Conservation (phyloP, 1,140 invertebrate species). For the Drosophila sulfurigaster region DNA sequence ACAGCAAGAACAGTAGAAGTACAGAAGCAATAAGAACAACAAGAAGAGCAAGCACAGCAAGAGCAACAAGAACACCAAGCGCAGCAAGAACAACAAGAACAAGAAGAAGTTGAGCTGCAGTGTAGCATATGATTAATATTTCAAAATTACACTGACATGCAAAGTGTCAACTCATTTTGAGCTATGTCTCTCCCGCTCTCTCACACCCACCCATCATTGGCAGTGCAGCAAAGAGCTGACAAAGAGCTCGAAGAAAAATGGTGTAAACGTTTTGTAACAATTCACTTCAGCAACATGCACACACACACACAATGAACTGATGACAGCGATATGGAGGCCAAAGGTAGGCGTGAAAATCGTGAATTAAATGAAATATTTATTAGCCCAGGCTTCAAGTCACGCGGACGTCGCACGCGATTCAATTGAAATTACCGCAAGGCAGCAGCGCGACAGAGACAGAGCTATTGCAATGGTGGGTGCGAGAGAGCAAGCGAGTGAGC, state of each 20-base stretch:
- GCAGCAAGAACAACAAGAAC: background rate
- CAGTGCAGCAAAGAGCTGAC: constrained; percentile 67
- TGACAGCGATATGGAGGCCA: constrained; percentile 4
- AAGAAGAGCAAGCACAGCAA: background rate
- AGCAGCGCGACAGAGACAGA: background rate
- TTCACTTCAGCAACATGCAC: constrained; percentile 55
- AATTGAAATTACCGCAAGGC: constrained; percentile 60
- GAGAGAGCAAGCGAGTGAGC: background rate
- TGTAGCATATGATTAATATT: constrained; percentile 80
- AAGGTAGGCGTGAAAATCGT: constrained; percentile 77
- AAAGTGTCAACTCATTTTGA: constrained; percentile 81
- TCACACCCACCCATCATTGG: constrained; percentile 41
- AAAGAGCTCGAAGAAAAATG: constrained; percentile 70
- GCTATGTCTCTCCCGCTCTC: constrained; percentile 35
- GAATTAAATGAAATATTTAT: constrained; percentile 82
- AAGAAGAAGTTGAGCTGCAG: constrained; percentile 13
- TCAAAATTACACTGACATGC: constrained; percentile 83
- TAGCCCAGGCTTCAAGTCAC: constrained; percentile 73
- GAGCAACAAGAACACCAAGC: background rate
- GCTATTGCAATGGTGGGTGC: no score
- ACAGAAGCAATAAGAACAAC: background rate
- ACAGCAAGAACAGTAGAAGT: background rate
- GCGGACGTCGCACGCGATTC: constrained; percentile 72
- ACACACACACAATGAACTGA: constrained; percentile 15
- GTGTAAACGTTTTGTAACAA: constrained; percentile 78